Base-by-base conservation (phyloP, 2,888 invertebrate species). In the Alviniconcha strummeri region DNA sequence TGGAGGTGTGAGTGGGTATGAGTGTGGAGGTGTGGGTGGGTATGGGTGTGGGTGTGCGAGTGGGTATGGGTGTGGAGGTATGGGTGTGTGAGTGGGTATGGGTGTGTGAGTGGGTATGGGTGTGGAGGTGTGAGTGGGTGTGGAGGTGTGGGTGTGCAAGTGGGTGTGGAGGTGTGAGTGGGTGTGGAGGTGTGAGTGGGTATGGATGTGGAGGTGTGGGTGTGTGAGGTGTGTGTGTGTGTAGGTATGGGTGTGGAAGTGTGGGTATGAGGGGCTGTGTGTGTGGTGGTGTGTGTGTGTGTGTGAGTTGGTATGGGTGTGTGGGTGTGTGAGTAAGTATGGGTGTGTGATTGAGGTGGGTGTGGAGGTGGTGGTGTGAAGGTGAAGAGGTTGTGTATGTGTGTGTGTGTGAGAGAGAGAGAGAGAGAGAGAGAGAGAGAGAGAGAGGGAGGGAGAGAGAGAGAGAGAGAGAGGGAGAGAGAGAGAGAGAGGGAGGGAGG, bases 251-350 rank as follows among this genome's bases (percentile, higher is more conserved):
- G 36, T 19, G 36, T 64, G 11, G 77, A 36, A 3, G 36, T 36
- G 36, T 36, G 19, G 55, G 81, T 81, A 0, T 81, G 57, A n/a
- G n/a, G n/a, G n/a, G n/a, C n/a, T 6, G 5, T 78, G 7, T 60
- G 60, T 60, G 60, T 60, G 60, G 7, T 11, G 60, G 11, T 56
- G 36, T 64, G 76, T 75, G 6, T 75, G 52, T 82, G 64, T 57
- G 81, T 75, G 72, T 75, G 13, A 9, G 19, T 81, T 74, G 74
- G 6, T 75, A 56, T 81, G 8, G 55, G 72, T 81, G 19, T 81
- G 72, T 72, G 19, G 55, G 81, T 81, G 7, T 81, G 57, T 74
- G 74, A 54, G 2, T 67, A 1, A 56, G 74, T 69, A 11, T 67
- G 11, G 19, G 36, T 19, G 36, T 64, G 11, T 77, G 56, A 15